Base-by-base conservation (phyloP, 2,113 vertebrate genomes). In the Fregata magnificens region DNA sequence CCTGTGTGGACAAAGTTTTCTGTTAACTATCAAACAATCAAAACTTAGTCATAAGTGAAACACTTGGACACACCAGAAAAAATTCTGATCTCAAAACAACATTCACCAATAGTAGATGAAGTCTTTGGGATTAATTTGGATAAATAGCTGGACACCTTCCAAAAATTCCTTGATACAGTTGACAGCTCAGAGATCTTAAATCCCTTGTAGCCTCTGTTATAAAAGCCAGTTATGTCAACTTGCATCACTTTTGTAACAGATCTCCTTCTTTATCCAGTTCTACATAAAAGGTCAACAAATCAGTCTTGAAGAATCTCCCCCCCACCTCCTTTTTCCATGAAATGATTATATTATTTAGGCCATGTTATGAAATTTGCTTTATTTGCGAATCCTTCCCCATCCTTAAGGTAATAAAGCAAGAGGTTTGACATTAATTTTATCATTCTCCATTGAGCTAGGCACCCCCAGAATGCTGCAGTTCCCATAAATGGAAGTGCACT, bases 181-280 rank as follows among this genome's bases (percentile, higher is more conserved):
- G 16, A 24, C 15, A 77, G 59, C 55, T 80, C 49, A 32, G 69
- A 67, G 58, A 8, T 47, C 28, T 47, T 34, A 24, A 36, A 52
- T 31, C 13, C 2, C 0, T 8, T 47, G 9, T 22, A 18, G 12
- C 32, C 16, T n/a, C n/a, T 59, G 47, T 34, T 28, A 17, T 24
- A 55, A 79, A 78, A 29, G 29, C 14, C 80, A 72, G 5, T 5
- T 36, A 9, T 2, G 13, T 18, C 69, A 58, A 25, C 42, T 50
- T 34, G 14, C 44, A 34, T 6, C 34, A 34, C 32, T 81, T 28
- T 6, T 25, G 13, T 13, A 34, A 38, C 45, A 78, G 21, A 61
- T 17, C 25, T 45, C 62, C 61, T 70, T 26, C 72, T 83, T n/a
- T 9, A 44, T 3, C 56, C 50, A 73, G 24, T 40, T 70, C 42